These are phyloP conservation scores for Monopis laevigella DNA, from an alignment of 2,888 invertebrate genomes.

Conservation along the genomic window DNA sequence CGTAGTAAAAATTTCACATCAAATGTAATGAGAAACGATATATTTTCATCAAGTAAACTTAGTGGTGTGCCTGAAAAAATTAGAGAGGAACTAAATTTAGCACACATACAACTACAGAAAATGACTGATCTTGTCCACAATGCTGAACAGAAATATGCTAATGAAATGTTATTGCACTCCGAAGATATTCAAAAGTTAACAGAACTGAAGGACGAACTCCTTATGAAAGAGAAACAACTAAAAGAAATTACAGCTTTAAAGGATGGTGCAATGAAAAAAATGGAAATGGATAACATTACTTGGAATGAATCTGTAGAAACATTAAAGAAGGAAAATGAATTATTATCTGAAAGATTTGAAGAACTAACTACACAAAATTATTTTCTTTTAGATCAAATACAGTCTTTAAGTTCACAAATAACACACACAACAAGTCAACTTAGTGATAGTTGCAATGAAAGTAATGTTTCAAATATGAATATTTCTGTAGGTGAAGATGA, in stretches of 20 bases:
- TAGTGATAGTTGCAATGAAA: conserved; percentile 60
- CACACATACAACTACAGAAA: conserved; percentile 70
- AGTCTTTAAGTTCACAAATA: conserved; percentile 79
- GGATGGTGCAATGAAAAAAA: conserved; percentile 70
- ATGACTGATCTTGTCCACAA: conserved; percentile 71
- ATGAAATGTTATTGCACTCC: conserved; percentile 83
- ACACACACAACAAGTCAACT: conserved; percentile 67
- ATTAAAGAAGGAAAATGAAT: conserved; percentile 71
- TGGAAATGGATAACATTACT: conserved; percentile 70
- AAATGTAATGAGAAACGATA: too few species aligned
- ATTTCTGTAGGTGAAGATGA: conserved; percentile 71
- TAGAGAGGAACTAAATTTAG: conserved; percentile 67
- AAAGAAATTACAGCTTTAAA: conserved; percentile 71
- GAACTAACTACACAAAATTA: conserved; percentile 85
- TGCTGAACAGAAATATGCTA: conserved; percentile 82
- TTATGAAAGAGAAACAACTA: conserved; percentile 68
- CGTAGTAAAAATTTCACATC: too few species aligned
- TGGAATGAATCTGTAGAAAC: conserved; percentile 74
- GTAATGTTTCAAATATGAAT: conserved; percentile 47
- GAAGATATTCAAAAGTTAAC: conserved; percentile 75
- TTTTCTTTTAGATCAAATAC: conserved; percentile 85
- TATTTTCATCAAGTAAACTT: too few species aligned
- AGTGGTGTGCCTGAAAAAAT: too few species aligned
- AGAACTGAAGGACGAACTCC: conserved; percentile 74
- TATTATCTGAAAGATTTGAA: conserved; percentile 72